Base-by-base conservation (phyloP, 2,888 invertebrate species). In the Zaprionus obscuricornis region DNA sequence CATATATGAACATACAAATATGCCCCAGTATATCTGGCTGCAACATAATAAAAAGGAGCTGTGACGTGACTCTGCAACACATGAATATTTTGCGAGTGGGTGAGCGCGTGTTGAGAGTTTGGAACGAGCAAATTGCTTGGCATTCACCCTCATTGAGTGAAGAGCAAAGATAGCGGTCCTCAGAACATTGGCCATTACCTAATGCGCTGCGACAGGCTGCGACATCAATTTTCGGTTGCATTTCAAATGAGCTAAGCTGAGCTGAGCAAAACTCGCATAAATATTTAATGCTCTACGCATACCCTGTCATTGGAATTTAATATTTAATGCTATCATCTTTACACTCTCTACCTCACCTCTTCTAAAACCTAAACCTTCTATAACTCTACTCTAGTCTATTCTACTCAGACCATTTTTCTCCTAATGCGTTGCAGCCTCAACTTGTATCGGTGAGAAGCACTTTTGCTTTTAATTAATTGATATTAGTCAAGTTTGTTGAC, bases 141-240 rank as follows among this genome's bases (percentile, higher is more conserved):
- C 10, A 13, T 39, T 24, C 36, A 46, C 14, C 46, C 33, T 29
- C 40, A 43, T 51, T 34, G 46, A 54, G 18, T 52, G 33, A 54
- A 58, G 46, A 54, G 18, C 49, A 27, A 54, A 58, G 58, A 52
- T 47, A 52, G 37, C 33, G 33, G 52, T 39, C 52, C 57, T 39
- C 29, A 31, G 39, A 60, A 42, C 67, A 58, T 46, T 65, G 68
- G 67, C 79, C 74, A 84, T 84, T 78, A 81, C 74, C 59, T 85
- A 82, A 81, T 81, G 70, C 66, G 40, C 54, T 73, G 74, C 69
- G 73, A 66, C 79, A 73, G 43, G 59, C 57, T 57, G 79, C 57
- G 79, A 81, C 79, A 85, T 82, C 66, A 85, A 85, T 85, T 82
- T 85, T 78, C 63, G 83, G 79, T 68, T 85, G 79, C 85, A 81